Base-by-base conservation (phyloP, 2,888 invertebrate species). In the Pimpla rufipes region DNA sequence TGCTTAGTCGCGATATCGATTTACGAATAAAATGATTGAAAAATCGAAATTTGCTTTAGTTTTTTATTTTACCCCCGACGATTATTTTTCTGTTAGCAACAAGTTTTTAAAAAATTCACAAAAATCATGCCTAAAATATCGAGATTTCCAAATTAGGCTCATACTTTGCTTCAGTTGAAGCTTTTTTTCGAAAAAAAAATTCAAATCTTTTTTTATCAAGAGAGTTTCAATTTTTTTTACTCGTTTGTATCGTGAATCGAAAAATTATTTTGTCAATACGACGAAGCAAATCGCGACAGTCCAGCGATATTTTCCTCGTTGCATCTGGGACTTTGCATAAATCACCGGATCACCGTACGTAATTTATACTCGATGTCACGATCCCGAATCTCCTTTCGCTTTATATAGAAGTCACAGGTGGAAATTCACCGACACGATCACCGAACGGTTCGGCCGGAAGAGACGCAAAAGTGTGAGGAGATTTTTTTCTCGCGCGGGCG, bases 11-110 rank as follows among this genome's bases (percentile, higher is more conserved):
- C 74, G 64, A 75, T 75, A 75, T 64, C 74, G 37, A 64, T 64
- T 75, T 73, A 75, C 64, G 74, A 75, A 75, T 75, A 75, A 75
- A 75, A 74, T 50, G 21, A 64, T 64, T 52, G 50, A 52, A 64
- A 74, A 62, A 47, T 18, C 50, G 5, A 40, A 40, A 50, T 68
- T 68, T 42, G 10, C n/a, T 42, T 42, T 55, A 4, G 57, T 73
- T 73, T 42, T 5, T 67, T 45, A 29, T 45, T 47, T 29, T 16
- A 45, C n/a, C 45, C 71, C 45, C 57, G 2, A 37, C n/a, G 35
- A 35, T 55, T 52, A 52, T 52, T 21, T 6, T 47, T 4, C 47
- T n/a, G 5, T 50, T 18, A 16, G 6, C 18, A 21, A 21, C 21
- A 21, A 21, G 2, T 18, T 52, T 21, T 18, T 52, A 10, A n/a